A percentile compares a stretch with the other conserved stretches of the same genome.
Conservation (phyloP, 2,113 vertebrate species). For the Oryzias curvinotus region DNA sequence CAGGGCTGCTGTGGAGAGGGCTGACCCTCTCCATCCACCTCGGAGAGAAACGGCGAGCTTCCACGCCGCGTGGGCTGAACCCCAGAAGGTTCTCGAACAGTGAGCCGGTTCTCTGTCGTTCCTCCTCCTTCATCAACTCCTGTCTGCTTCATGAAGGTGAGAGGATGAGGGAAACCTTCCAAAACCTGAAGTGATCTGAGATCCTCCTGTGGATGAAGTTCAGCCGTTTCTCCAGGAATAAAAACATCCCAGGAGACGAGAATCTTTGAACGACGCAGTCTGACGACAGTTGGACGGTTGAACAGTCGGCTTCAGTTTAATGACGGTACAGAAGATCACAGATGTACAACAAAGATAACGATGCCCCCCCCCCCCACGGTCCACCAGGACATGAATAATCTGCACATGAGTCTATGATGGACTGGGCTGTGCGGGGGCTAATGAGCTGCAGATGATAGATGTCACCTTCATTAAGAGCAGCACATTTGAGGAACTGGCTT, state of each 20-base stretch:
- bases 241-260: too few relatives aligned
- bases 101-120: too few relatives aligned
- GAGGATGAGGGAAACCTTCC: too few relatives aligned
- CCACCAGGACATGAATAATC: constrained; percentile 55
- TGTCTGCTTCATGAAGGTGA: too few relatives aligned
- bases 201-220: too few relatives aligned
- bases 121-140: too few relatives aligned
- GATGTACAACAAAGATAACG: constrained; percentile 44
- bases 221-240: too few relatives aligned
- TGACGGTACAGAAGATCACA: constrained; percentile 16
- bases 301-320: constrained; percentile 18
- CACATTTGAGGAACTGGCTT: constrained; percentile 52
- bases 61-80: too few relatives aligned
- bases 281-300: background rate
- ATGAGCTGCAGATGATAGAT: constrained; percentile 75
- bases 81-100: too few relatives aligned
- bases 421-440: constrained; percentile 60
- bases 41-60: background rate
- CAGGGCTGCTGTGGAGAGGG: background rate
- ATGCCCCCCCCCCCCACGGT: constrained; percentile 26
- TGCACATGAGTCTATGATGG: constrained; percentile 50
- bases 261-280: too few relatives aligned
- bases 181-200: too few relatives aligned
- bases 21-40: constrained; percentile 2
- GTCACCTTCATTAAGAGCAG: constrained; percentile 60